Percentiles rank a stretch among this genome's conserved stretches.
Conservation (phyloP, 2,888 invertebrate genomes). For the Trachelus iudaicus region DNA sequence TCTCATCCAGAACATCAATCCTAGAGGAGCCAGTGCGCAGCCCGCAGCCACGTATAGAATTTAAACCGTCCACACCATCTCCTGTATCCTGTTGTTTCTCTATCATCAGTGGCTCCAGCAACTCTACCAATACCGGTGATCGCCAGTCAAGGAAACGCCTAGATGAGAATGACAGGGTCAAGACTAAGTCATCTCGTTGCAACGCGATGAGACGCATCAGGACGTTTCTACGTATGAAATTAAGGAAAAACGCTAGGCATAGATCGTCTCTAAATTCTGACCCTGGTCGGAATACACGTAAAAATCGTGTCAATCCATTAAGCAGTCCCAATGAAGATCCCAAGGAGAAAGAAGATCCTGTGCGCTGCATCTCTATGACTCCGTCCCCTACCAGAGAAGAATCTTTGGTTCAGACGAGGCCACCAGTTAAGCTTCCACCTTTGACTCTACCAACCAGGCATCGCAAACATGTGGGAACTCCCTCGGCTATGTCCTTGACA, state of each 20-base stretch:
- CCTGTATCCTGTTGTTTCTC: conserved; percentile 62
- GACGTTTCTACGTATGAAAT: conserved; percentile 50
- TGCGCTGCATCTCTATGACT: conserved; percentile 4
- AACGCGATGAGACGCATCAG: conserved; percentile 55
- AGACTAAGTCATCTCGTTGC: conserved; percentile 39
- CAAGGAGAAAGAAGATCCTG: conserved; percentile 15
- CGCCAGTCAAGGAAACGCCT: conserved; percentile 13
- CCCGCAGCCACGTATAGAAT: conserved; percentile 28
- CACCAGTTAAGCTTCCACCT: conserved; percentile 46
- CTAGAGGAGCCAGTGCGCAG: background rate
- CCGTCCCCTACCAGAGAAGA: conserved; percentile 3
- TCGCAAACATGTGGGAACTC: conserved; percentile 19
- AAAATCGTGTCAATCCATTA: conserved; percentile 47
- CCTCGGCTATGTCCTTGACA: conserved; percentile 18
- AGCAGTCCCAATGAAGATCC: conserved; percentile 24
- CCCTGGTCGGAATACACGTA: conserved; percentile 28
- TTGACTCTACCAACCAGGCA: conserved; percentile 37
- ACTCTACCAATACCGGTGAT: conserved; percentile 22
- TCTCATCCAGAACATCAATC: conserved; percentile 34
- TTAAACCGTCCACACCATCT: conserved; percentile 58
- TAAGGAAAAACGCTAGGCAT: conserved; percentile 47
- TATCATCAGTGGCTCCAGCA: conserved; percentile 40
- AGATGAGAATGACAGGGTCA: conserved; percentile 16
- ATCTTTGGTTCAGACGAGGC: conserved; percentile 1
- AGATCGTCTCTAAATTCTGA: conserved; percentile 39